Base-by-base conservation (phyloP, 1,140 invertebrate species). In the Nephotettix cincticeps region DNA sequence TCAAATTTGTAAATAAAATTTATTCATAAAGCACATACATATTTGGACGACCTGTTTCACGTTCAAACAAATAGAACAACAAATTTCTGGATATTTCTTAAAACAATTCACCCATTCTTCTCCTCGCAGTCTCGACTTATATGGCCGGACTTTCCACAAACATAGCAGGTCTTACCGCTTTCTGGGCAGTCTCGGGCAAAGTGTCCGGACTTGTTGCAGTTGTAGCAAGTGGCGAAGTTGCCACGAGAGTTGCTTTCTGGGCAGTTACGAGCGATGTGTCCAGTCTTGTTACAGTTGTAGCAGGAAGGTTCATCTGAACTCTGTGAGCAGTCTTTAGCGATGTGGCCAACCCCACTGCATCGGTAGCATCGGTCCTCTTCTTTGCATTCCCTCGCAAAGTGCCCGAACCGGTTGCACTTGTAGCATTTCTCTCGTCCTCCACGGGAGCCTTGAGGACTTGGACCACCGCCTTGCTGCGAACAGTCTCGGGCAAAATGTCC, bases 391-490 rank as follows among this genome's bases (percentile, higher is more conserved):
- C 94, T 89, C 75, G 94, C 94, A 81, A 96, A 96, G 82, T 97
- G 94, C 51, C 95, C 95, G 79, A 91, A 90, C 81, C 93, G 88
- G 83, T 97, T 97, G 84, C 95, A 98, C 84, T 96, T 97, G 88
- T 93, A 97, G 84, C 95, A 97, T 84, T 93, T 93, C 76, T 93
- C 91, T 73, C 89, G 88, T 43, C 84, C 83, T 75, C 89, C 83
- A 66, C 83, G 81, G 70, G 82, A 84, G 54, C 87, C 86, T 72
- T 86, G 88, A 45, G 87, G 85, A 72, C 87, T 88, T 25, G 76
- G 71, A 11, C 75, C 69, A n/a, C 72, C 72, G n/a, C 74, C 77
- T 40, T 73, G 76, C 47, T 88, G 90, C 80, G 88, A 90, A 81
- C 93, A 95, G 81, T 94, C 92, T 74, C 93, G 86, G 78, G 93